Conservation (phyloP, 2,113 vertebrate species). For the Halichoerus grypus region DNA sequence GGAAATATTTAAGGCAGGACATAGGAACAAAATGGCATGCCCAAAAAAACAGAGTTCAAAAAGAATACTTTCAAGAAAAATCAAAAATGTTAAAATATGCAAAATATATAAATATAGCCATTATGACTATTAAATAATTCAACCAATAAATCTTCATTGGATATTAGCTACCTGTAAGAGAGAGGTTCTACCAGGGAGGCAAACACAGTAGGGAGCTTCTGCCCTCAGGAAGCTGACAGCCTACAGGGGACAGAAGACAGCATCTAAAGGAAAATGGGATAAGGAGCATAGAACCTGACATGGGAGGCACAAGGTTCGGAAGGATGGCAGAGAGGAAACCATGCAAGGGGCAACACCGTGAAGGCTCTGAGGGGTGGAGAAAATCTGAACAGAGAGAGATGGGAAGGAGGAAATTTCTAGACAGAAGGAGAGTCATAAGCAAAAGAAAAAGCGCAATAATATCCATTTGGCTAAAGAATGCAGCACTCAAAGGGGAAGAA, state of each 20-base stretch:
- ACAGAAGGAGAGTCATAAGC: neutral
- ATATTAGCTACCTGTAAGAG: neutral
- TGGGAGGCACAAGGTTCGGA: neutral
- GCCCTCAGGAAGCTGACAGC: neutral
- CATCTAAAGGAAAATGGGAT: neutral
- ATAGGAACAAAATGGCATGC: neutral
- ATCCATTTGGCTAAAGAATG: neutral
- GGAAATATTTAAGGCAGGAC: neutral
- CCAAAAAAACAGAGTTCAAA: slow-evolving; percentile 11
- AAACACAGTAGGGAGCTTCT: neutral
- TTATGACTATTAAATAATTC: neutral
- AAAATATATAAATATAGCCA: neutral
- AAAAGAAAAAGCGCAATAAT: neutral
- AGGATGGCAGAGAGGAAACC: neutral
- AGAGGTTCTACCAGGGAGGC: neutral
- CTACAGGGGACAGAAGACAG: neutral
- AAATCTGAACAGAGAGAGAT: neutral
- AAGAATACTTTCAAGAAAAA: slow-evolving; percentile 31
- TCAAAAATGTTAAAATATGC: neutral
- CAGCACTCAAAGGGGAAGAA: neutral
- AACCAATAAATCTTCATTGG: neutral
- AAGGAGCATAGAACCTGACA: neutral
- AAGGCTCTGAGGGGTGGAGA: neutral
- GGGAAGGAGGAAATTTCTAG: neutral
- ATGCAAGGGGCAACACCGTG: neutral